A percentile compares a stretch with the other conserved stretches of the same genome.
phyloP scores from a whole-genome alignment of 2,797 vertebrate species.

The Helicolenus hilgendorfi region DNA sequence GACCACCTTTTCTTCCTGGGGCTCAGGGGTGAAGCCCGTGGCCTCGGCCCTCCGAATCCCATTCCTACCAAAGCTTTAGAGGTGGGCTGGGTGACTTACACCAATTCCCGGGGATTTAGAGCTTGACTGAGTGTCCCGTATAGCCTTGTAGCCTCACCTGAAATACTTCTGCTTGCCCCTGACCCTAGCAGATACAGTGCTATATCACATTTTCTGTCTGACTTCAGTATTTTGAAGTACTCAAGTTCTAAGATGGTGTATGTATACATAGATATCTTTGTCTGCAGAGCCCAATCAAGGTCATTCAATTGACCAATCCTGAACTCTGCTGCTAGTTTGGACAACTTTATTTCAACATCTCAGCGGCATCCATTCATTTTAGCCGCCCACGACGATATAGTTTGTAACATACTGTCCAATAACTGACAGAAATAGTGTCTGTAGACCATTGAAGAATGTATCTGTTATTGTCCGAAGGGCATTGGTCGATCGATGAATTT shows the following conservation, averaged over 20 bases:
- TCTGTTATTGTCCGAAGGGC: neutral
- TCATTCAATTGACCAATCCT: neutral
- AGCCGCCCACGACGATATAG: neutral
- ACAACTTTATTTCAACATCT: neutral
- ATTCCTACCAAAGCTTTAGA: slow-evolving; percentile 84
- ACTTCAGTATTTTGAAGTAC: slow-evolving; percentile 40
- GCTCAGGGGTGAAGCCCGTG: slow-evolving; percentile 91
- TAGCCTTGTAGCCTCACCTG: slow-evolving; percentile 61
- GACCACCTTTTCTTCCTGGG: slow-evolving; percentile 89
- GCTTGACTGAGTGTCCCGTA: slow-evolving; percentile 83
- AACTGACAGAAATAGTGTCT: neutral
- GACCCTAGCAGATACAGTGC: slow-evolving; percentile 54
- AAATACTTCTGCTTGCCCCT: slow-evolving; percentile 64
- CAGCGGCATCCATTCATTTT: neutral
- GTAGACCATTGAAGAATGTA: neutral
- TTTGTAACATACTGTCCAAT: neutral
- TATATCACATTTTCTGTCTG: slow-evolving; percentile 23
- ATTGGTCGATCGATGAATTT: neutral
- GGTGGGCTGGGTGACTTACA: slow-evolving; percentile 83
- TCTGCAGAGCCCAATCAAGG: neutral
- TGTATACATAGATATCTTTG: slow-evolving; percentile 13
- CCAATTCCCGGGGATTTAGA: slow-evolving; percentile 84
- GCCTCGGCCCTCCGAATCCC: slow-evolving; percentile 85
- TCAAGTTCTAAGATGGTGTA: neutral
- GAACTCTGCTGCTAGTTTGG: neutral